Base-by-base conservation (phyloP, 1,140 invertebrate genomes). In the Nymphalis io region DNA sequence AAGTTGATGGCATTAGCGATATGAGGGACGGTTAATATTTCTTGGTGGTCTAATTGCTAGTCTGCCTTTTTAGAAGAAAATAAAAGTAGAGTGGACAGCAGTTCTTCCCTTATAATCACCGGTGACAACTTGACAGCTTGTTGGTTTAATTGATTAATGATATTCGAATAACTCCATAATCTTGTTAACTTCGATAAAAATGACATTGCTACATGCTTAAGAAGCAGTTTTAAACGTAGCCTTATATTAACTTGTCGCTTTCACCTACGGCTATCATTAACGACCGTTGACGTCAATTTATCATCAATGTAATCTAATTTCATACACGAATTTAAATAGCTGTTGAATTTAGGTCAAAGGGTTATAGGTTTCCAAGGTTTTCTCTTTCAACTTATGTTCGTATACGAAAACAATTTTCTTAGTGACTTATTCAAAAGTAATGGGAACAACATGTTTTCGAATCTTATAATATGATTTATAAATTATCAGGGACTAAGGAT, bases 221-320 rank as follows among this genome's bases (percentile, higher is more conserved):
- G n/a, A n/a, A 10, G 13, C 18, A 53, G 48, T 53, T 53, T n/a
- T 11, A 53, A 53, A 53, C 20, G 20, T 53, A 13, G 15, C 48
- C 48, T 53, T 21, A 55, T 27, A 55, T 44, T 20, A 51, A 12
- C n/a, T 51, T 33, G 21, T 48, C 46, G 38, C 38, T 6, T 53
- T 39, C 18, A 46, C 16, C 15, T 39, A 18, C 18, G 46, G 64
- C 51, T 72, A 63, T 63, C 42, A 60, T 70, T 70, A 70, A 55
- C 60, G n/a, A 16, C 33, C n/a, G n/a, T n/a, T 39, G 33, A 74
- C 60, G 60, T 44, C 59, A 65, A 72, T 75, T 70, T 72, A 60
- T 72, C 70, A 75, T 67, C 51, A 55, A 69, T 69, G 39, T 72
- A 65, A 68, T 65, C 46, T 62, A 73, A 73, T 76, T 67, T 70